phyloP scores from a whole-genome alignment of 2,113 vertebrate genomes.

The Acanthisitta chloris region DNA sequence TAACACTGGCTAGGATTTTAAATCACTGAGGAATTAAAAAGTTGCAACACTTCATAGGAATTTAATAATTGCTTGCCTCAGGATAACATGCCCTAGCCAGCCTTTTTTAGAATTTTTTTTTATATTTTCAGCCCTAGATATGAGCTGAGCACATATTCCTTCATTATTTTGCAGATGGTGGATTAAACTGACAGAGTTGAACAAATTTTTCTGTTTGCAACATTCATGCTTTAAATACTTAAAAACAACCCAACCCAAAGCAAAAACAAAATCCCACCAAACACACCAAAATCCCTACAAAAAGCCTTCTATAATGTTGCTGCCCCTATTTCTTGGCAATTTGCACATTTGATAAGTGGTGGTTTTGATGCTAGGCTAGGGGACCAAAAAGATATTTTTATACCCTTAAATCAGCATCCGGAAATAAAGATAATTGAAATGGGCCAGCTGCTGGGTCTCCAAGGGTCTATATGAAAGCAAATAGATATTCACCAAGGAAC shows the following conservation, averaged over 20 bases:
- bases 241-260: not conserved
- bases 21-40: not conserved
- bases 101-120: not conserved
- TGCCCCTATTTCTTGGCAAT: too few relatives aligned
- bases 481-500: not conserved
- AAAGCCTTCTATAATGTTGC: not conserved
- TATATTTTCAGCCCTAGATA: not conserved
- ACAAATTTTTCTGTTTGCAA: not conserved
- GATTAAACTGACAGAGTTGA: not conserved
- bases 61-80: not conserved
- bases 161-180: not conserved
- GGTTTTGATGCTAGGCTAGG: not conserved
- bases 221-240: not conserved
- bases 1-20: not conserved
- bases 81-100: not conserved
- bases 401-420: slow-evolving; percentile 26
- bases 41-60: not conserved
- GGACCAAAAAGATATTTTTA: not conserved
- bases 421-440: not conserved
- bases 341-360: slow-evolving; percentile 1
- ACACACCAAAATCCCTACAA: not conserved
- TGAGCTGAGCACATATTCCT: not conserved
- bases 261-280: not conserved
- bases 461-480: not conserved
- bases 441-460: not conserved